phyloP scores from a whole-genome alignment of 2,797 vertebrate genomes.

The Gephyroberyx darwinii region DNA sequence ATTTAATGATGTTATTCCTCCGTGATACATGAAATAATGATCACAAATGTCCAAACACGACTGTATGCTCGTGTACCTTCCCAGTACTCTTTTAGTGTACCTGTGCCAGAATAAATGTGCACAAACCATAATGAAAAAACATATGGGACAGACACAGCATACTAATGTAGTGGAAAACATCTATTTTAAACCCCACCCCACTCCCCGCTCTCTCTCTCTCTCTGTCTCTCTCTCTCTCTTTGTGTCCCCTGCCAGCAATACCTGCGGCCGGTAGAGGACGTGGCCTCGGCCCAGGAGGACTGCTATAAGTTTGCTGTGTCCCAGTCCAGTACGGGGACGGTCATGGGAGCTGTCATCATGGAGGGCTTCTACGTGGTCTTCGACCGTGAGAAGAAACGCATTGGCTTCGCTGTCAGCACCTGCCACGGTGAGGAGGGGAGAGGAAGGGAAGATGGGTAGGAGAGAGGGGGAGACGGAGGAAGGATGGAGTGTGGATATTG shows the following conservation, averaged over 20 bases:
- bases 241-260: slow-evolving; percentile 87
- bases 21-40: no score
- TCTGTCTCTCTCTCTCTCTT: neutral
- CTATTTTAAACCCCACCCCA: no score
- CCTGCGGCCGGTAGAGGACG: slow-evolving; percentile 95
- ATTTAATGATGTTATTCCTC: no score
- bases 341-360: slow-evolving; percentile 99
- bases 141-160: no score
- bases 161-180: no score
- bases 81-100: no score
- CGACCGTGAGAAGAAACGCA: slow-evolving; percentile 90
- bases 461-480: no score
- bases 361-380: slow-evolving; percentile 99
- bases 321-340: slow-evolving; percentile 95
- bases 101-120: no score
- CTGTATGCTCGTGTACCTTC: no score
- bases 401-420: slow-evolving; percentile 96
- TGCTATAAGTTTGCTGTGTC: slow-evolving; percentile 99
- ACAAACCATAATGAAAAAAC: no score
- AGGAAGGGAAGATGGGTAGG: neutral
- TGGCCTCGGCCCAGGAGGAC: slow-evolving; percentile 94
- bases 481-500: neutral
- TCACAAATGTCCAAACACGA: no score
- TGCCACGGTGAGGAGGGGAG: slow-evolving; percentile 88
- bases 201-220: neutral